Evolutionary conservation across 1,140 invertebrate species (phyloP).

Genomic region (Macrobrachium rosenbergii): DNA sequence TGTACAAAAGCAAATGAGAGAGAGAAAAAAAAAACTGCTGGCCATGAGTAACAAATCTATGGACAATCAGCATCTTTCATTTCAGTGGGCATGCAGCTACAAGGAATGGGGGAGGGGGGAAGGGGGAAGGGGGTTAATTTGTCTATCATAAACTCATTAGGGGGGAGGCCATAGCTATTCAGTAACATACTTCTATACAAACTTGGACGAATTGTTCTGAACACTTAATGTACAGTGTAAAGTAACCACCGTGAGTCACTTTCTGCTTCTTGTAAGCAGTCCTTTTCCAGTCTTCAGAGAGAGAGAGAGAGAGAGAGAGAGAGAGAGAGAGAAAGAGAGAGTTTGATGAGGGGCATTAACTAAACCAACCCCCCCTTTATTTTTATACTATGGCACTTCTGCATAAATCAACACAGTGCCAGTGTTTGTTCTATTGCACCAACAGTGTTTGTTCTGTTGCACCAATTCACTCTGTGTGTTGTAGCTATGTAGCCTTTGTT

Average conservation of each 20-base stretch:
- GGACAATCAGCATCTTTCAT: neutral
- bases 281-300: slow-evolving; percentile 29
- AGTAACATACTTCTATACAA: slow-evolving; percentile 46
- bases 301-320: slow-evolving; percentile 1
- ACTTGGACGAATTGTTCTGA: slow-evolving; percentile 55
- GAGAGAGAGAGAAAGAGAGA: slow-evolving; percentile 8
- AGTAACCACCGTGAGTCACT: neutral
- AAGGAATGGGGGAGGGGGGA: neutral
- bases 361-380: too few species aligned
- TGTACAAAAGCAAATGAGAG: slow-evolving; percentile 41
- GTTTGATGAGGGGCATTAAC: neutral
- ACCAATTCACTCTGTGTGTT: too few species aligned
- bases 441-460: too few species aligned
- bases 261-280: slow-evolving; percentile 25
- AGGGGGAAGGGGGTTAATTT: too few species aligned
- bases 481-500: too few species aligned
- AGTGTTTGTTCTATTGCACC: too few species aligned
- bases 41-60: slow-evolving; percentile 15
- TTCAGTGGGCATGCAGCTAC: slow-evolving; percentile 35
- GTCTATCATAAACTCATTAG: slow-evolving; percentile 30
- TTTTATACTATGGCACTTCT: too few species aligned
- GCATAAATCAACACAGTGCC: too few species aligned
- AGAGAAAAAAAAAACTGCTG: slow-evolving; percentile 30
- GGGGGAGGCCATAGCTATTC: slow-evolving; percentile 51
- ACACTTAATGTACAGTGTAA: slow-evolving; percentile 33